Evolutionary conservation across 2,113 vertebrate genomes (phyloP).

Genomic region (Pleuronectes platessa): DNA sequence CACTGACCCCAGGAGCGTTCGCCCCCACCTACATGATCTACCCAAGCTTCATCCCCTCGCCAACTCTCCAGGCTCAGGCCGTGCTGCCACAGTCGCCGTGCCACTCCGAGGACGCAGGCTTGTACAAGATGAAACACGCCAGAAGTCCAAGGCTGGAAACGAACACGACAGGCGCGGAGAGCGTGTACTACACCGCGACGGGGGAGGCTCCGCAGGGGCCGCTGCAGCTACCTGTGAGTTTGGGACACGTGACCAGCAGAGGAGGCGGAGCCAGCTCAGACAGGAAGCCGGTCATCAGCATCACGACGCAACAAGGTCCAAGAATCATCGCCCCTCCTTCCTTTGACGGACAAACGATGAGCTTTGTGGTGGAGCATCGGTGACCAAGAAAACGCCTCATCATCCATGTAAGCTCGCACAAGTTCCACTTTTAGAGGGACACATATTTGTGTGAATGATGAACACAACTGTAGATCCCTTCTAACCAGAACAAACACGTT

Average conservation of each 20-base stretch:
- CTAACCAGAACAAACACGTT: no score
- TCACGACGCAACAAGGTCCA: conserved; percentile 91
- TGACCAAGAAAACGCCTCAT: conserved; percentile 77
- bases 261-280: conserved; percentile 67
- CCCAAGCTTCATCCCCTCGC: conserved; percentile 86
- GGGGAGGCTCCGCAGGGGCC: conserved; percentile 64
- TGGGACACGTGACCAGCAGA: conserved; percentile 67
- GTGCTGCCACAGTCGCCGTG: conserved; percentile 62
- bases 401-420: conserved; percentile 50
- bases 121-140: conserved; percentile 47
- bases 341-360: conserved; percentile 97
- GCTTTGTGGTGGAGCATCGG: conserved; percentile 96
- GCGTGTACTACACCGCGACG: conserved; percentile 86
- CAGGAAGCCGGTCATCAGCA: conserved; percentile 91
- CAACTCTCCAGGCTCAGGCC: conserved; percentile 74
- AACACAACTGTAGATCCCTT: background rate
- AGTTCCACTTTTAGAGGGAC: background rate
- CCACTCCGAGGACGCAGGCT: conserved; percentile 61
- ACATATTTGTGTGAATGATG: conserved; percentile 1
- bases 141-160: conserved; percentile 30
- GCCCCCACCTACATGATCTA: conserved; percentile 91
- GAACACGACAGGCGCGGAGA: conserved; percentile 72
- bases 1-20: conserved; percentile 68
- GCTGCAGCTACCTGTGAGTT: conserved; percentile 47
- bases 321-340: conserved; percentile 93